Evolutionary conservation across 2,888 invertebrate genomes (phyloP).

Genomic region (Drosophila buzzatii): DNA sequence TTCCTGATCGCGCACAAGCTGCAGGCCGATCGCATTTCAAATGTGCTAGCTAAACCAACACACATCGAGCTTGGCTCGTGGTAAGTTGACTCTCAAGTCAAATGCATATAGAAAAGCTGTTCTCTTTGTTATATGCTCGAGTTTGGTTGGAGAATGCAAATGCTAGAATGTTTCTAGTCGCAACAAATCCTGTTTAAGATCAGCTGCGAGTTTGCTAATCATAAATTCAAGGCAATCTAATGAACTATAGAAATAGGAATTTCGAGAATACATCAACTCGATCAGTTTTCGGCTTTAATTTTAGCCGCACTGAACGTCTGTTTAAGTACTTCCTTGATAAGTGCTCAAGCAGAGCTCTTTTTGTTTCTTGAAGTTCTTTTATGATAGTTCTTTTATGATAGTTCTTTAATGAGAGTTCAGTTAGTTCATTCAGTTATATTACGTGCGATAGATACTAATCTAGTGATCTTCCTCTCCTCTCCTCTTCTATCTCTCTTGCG

Average conservation of each 20-base stretch:
- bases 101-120: background rate
- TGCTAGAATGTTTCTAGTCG: background rate
- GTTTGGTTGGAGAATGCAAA: background rate
- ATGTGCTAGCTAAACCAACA: background rate
- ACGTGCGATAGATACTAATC: no score
- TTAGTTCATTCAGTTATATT: no score
- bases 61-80: background rate
- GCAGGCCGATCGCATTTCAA: background rate
- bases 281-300: background rate
- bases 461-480: no score
- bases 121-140: background rate
- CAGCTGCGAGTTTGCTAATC: background rate
- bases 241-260: background rate
- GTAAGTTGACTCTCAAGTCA: background rate
- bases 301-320: background rate
- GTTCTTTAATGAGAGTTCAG: no score
- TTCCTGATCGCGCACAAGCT: conserved; percentile 14
- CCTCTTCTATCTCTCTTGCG: no score
- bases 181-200: background rate
- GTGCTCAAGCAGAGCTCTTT: no score
- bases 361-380: no score
- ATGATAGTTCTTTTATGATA: no score
- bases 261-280: background rate
- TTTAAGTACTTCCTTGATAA: no score
- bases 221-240: background rate